Percentiles rank a stretch among this genome's conserved stretches.
Evolutionary conservation across 1,140 invertebrate genomes (phyloP).

Genomic region (Nilaparvata lugens): DNA sequence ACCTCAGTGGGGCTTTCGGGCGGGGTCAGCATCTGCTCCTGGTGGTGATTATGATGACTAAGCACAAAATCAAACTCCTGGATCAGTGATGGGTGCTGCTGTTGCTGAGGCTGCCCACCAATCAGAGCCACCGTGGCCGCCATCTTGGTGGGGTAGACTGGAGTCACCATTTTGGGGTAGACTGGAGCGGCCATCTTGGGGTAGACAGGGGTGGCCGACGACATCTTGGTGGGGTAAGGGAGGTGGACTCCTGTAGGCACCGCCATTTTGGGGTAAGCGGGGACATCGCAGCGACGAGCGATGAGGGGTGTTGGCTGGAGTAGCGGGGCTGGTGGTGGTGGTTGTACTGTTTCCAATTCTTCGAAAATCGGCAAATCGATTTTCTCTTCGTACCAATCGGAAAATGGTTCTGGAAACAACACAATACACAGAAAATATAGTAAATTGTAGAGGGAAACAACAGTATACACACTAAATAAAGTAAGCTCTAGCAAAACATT

Average conservation of each 20-base stretch:
- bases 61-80: conserved; percentile 22
- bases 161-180: not conserved
- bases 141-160: not conserved
- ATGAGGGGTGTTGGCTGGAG: conserved; percentile 28
- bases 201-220: not conserved
- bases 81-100: not conserved
- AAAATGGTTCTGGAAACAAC: conserved; percentile 52
- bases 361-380: conserved; percentile 57
- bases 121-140: not conserved
- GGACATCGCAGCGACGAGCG: not conserved
- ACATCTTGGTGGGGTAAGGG: too few relatives aligned
- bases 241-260: too few relatives aligned
- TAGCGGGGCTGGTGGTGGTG: conserved; percentile 33
- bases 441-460: not conserved
- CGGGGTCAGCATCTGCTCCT: conserved; percentile 50
- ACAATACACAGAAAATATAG: conserved; percentile 16
- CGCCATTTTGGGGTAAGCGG: not conserved
- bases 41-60: conserved; percentile 15
- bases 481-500: too few relatives aligned
- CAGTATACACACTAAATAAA: too few relatives aligned
- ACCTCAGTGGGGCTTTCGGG: conserved; percentile 58
- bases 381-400: conserved; percentile 59
- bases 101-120: not conserved
- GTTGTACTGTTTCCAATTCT: conserved; percentile 44
- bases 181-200: not conserved